A percentile compares a stretch with the other conserved stretches of the same genome.
Evolutionary conservation across 2,888 invertebrate species (phyloP).

Genomic region (Lithophane leautieri): DNA sequence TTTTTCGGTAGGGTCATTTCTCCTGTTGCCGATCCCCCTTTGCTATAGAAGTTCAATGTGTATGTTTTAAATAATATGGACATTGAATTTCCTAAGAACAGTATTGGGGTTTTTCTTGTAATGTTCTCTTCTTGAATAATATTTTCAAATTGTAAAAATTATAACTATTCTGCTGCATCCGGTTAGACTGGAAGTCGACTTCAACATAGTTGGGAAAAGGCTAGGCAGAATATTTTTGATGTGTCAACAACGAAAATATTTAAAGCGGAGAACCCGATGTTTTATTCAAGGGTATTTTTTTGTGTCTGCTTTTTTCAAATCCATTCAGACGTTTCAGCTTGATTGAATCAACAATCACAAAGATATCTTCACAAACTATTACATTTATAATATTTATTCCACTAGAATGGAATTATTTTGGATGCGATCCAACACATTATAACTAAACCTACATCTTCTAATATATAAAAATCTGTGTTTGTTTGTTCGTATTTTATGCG

Average conservation of each 20-base stretch:
- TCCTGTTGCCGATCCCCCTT: no score
- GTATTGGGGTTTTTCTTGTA: neutral
- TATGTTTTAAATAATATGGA: neutral
- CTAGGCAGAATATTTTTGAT: neutral
- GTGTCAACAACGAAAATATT: neutral
- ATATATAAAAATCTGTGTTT: no score
- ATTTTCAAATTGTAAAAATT: neutral
- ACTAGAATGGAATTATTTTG: neutral
- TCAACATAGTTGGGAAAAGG: neutral
- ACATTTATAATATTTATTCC: conserved; percentile 1
- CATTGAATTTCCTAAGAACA: neutral
- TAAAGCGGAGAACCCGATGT: neutral
- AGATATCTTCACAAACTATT: conserved; percentile 5
- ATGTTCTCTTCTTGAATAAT: neutral
- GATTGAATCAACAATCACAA: neutral
- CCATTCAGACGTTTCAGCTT: neutral
- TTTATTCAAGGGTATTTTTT: neutral
- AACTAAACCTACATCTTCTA: neutral
- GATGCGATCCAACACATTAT: conserved; percentile 15
- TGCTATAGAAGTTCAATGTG: conserved; percentile 26
- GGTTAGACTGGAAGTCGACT: neutral
- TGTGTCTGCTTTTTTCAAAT: neutral
- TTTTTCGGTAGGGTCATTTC: no score
- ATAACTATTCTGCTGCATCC: neutral
- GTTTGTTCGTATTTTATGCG: no score